These are phyloP conservation scores for Empis livida DNA, from an alignment of 2,888 invertebrate genomes.

Conservation along the genomic window DNA sequence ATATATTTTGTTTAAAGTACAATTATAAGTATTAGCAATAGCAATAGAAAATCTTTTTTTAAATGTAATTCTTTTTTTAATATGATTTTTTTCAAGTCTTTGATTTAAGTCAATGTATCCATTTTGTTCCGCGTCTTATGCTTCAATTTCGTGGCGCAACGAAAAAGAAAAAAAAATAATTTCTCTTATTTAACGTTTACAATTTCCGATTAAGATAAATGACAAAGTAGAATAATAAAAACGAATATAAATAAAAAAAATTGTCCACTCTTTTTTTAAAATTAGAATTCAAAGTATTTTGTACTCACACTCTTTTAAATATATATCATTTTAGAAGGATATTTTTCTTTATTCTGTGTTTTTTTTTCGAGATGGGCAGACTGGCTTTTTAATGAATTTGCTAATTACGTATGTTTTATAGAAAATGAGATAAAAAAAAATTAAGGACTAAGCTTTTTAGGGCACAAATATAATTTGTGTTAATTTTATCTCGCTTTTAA, in stretches of 20 bases:
- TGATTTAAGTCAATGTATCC: neutral
- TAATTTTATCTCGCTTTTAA: too few species aligned
- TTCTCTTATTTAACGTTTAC: slow-evolving; percentile 12
- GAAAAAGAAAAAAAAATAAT: neutral
- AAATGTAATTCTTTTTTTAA: too few species aligned
- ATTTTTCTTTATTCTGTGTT: too few species aligned
- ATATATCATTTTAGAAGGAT: too few species aligned
- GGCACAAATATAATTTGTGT: slow-evolving; percentile 3
- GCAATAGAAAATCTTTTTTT: too few species aligned
- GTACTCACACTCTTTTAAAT: too few species aligned
- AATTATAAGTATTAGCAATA: too few species aligned
- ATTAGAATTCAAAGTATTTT: slow-evolving; percentile 9
- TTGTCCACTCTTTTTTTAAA: slow-evolving; percentile 7
- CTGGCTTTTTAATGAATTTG: slow-evolving; percentile 13
- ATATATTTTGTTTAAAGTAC: too few species aligned
- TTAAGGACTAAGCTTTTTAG: too few species aligned
- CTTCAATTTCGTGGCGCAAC: neutral
- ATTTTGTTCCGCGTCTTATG: neutral
- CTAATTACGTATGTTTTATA: slow-evolving; percentile 8
- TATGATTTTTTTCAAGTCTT: neutral
- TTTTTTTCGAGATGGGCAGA: neutral
- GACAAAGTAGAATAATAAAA: neutral
- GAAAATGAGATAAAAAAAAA: too few species aligned
- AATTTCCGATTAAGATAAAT: slow-evolving; percentile 12
- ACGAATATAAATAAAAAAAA: neutral